These are phyloP conservation scores for Anadara kagoshimensis DNA, from an alignment of 1,140 invertebrate species.

Conservation along the genomic window DNA sequence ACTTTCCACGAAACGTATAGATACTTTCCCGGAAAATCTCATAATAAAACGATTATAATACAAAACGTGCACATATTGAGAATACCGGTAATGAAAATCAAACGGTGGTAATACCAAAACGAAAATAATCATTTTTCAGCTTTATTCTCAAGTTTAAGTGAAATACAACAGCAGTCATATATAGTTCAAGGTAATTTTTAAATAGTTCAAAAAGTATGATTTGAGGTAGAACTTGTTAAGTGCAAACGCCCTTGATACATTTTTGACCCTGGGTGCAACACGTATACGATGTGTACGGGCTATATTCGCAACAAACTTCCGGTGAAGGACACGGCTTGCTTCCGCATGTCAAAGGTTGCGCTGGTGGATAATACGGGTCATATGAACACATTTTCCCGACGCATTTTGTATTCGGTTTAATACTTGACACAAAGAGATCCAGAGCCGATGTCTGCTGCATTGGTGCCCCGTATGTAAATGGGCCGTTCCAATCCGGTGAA, in stretches of 20 bases:
- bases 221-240: not conserved
- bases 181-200: no score
- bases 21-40: no score
- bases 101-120: no score
- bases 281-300: constrained; percentile 50
- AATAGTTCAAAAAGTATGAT: no score
- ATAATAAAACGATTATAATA: no score
- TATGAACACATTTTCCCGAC: constrained; percentile 40
- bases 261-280: constrained; percentile 48
- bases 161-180: no score
- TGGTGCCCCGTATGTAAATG: constrained; percentile 46
- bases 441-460: constrained; percentile 50
- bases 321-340: constrained; percentile 45
- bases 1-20: no score
- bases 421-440: constrained; percentile 47
- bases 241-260: constrained; percentile 47
- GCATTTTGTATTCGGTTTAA: constrained; percentile 42
- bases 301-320: constrained; percentile 53
- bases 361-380: constrained; percentile 42
- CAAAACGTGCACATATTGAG: no score
- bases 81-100: no score
- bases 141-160: no score
- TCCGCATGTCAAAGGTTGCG: constrained; percentile 47
- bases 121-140: no score
- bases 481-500: constrained; percentile 48